phyloP scores from a whole-genome alignment of 2,797 vertebrate species.

The Girardinus metallicus region DNA sequence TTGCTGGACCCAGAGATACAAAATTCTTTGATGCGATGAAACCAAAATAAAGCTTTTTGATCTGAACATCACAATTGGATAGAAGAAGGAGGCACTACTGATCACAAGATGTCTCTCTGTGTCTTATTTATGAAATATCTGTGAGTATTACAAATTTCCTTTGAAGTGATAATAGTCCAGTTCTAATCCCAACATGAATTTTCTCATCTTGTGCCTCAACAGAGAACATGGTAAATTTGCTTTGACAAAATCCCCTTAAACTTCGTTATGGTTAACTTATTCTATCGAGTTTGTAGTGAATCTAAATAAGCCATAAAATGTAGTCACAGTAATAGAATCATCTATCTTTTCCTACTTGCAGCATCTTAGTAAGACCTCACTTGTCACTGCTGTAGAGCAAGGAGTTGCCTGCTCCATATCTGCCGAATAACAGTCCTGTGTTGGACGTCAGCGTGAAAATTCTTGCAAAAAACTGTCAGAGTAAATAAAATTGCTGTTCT shows the following conservation, averaged over 20 bases:
- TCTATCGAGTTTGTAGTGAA: neutral
- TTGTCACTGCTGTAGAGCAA: neutral
- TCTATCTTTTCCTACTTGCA: neutral
- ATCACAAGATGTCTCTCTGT: neutral
- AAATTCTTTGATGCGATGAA: neutral
- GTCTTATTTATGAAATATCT: neutral
- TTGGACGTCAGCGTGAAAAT: neutral
- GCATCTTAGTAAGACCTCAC: neutral
- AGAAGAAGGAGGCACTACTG: neutral
- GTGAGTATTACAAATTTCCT: neutral
- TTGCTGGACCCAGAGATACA: neutral
- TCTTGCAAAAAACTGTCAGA: neutral
- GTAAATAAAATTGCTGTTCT: neutral
- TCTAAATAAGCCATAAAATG: neutral
- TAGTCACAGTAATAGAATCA: neutral
- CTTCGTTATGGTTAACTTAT: neutral
- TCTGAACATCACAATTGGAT: neutral
- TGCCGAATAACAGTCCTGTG: neutral
- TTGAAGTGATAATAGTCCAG: neutral
- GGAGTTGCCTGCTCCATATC: neutral
- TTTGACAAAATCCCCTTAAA: neutral
- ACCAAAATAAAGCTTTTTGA: neutral
- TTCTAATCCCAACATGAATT: neutral
- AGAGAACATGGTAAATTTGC: neutral
- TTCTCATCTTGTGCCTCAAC: neutral